phyloP scores from a whole-genome alignment of 1,140 invertebrate species.

The Aphis craccivora region DNA sequence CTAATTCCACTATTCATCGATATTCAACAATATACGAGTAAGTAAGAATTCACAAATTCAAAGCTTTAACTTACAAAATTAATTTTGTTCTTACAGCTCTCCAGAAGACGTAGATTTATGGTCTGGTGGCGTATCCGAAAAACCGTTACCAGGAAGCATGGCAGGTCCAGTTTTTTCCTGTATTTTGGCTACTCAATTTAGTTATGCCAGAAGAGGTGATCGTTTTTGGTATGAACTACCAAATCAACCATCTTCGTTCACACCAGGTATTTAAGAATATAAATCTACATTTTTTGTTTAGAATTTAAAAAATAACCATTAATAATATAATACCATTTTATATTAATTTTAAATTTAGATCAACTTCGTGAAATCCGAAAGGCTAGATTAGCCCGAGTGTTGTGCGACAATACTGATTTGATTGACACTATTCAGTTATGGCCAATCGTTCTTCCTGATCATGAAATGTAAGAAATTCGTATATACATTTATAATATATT shows the following conservation, averaged over 20 bases:
- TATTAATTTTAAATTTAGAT: constrained; percentile 66
- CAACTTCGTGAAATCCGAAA: constrained; percentile 92
- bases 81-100: constrained; percentile 67
- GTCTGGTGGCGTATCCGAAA: constrained; percentile 92
- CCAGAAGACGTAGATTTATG: constrained; percentile 89
- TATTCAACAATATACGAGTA: constrained; percentile 80
- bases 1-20: constrained; percentile 84
- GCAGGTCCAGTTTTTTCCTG: constrained; percentile 95
- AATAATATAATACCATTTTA: not conserved
- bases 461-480: constrained; percentile 76
- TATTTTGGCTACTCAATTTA: constrained; percentile 95
- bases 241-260: constrained; percentile 90
- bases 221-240: constrained; percentile 86
- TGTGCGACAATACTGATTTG: constrained; percentile 95
- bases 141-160: constrained; percentile 81
- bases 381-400: constrained; percentile 81
- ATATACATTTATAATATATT: not conserved
- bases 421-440: constrained; percentile 94
- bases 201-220: constrained; percentile 87
- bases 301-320: not conserved
- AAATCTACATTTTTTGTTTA: not conserved
- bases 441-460: constrained; percentile 90
- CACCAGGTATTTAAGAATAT: constrained; percentile 67
- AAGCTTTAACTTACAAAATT: not conserved
- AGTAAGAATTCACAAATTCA: constrained; percentile 62